Evolutionary conservation across 2,888 invertebrate genomes (phyloP), one percentile per base, ranked within the genome.

Genomic region (Stictocephala bisonia): DNA sequence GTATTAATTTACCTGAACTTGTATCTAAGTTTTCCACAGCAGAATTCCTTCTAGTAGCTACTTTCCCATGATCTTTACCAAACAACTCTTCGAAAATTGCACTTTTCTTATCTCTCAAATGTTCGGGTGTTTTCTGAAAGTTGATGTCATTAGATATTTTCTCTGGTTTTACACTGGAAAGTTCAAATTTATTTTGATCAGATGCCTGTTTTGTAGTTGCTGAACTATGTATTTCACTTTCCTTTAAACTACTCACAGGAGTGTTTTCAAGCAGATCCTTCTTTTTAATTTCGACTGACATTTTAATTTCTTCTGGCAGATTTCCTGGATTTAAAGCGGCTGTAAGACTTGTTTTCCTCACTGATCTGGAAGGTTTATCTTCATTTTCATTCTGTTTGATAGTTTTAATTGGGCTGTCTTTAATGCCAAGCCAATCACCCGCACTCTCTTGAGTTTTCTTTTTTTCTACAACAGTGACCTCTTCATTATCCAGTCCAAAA

Each of bases 341-440:
- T n/a, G n/a, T n/a, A n/a, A n/a, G n/a, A n/a, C n/a, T n/a, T n/a
- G n/a, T n/a, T n/a, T n/a, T n/a, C n/a, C n/a, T n/a, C n/a, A n/a
- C n/a, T n/a, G n/a, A n/a, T n/a, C n/a, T n/a, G n/a, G n/a, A n/a
- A n/a, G n/a, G n/a, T n/a, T n/a, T n/a, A n/a, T n/a, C n/a, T n/a
- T n/a, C n/a, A n/a, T n/a, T n/a, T n/a, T n/a, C n/a, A n/a, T n/a
- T n/a, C n/a, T n/a, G n/a, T n/a, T n/a, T n/a, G n/a, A n/a, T n/a
- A 2, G 41, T 44, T 58, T 58, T 71, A 0, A 44, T 44, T 0
- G 70, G 70, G n/a, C 58, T 71, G 13, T 48, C 48, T 13, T 71
- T 71, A 4, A 71, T 71, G 0, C 70, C 70, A 2, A 71, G 31
- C 70, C 70, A 71, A 44, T 71, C 70, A 7, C 44, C 56, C 13